Percentiles rank a stretch among this genome's conserved stretches.
phyloP scores from a whole-genome alignment of 2,113 vertebrate species.

The Platysternon megacephalum region DNA sequence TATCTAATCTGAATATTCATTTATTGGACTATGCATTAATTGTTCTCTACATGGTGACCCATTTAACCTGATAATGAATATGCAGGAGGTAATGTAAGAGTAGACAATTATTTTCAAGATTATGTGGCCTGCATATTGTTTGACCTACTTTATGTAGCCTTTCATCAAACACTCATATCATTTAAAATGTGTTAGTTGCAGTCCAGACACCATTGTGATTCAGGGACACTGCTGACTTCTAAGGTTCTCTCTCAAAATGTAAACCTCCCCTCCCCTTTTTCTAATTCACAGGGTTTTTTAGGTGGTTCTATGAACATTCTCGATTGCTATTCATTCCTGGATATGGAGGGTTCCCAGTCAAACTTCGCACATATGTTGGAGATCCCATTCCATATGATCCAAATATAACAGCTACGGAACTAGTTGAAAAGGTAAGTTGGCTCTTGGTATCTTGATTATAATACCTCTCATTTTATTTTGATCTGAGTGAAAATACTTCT shows the following conservation, averaged over 20 bases:
- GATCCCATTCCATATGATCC: slow-evolving; percentile 92
- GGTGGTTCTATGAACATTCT: slow-evolving; percentile 87
- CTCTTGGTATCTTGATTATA: too few relatives aligned
- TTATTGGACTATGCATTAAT: neutral
- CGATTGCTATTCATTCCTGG: slow-evolving; percentile 82
- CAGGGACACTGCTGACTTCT: neutral
- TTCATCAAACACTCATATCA: neutral
- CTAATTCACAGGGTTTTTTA: slow-evolving; percentile 77
- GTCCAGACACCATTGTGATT: neutral
- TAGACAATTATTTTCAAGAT: neutral
- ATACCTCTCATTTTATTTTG: too few relatives aligned
- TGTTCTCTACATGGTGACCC: neutral
- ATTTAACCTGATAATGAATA: neutral
- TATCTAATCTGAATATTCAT: neutral
- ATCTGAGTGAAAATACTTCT: too few relatives aligned
- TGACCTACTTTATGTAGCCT: neutral
- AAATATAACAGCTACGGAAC: slow-evolving; percentile 81
- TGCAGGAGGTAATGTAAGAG: neutral
- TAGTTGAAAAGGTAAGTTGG: slow-evolving; percentile 86
- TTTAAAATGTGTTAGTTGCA: neutral
- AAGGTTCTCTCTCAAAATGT: neutral
- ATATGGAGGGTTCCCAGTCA: slow-evolving; percentile 93
- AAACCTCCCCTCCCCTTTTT: neutral
- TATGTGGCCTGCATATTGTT: neutral
- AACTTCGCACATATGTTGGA: slow-evolving; percentile 90